Conservation (phyloP, 2,797 vertebrate species). For the Sebastes reedi region DNA sequence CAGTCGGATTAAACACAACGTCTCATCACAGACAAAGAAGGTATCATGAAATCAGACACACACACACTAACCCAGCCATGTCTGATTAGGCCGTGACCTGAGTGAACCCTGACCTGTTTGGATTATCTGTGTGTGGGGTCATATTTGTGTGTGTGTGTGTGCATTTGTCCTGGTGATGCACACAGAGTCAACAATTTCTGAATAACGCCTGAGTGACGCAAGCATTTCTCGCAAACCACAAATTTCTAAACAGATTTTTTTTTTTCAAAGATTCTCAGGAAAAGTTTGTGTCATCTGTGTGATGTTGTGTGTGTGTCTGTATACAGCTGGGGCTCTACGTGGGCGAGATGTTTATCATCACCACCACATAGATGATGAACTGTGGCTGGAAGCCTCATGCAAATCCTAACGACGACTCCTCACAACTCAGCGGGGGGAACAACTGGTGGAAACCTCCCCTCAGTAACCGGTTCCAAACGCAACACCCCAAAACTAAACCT, state of each 20-base stretch:
- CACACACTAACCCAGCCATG: slow-evolving; percentile 2
- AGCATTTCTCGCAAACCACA: slow-evolving; percentile 29
- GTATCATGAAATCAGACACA: slow-evolving; percentile 28
- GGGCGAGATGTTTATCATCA: slow-evolving; percentile 54
- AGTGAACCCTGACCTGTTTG: slow-evolving; percentile 47
- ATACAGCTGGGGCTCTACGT: slow-evolving; percentile 35
- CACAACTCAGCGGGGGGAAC: slow-evolving; percentile 23
- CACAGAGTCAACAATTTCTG: slow-evolving; percentile 9
- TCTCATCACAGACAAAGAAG: slow-evolving; percentile 17
- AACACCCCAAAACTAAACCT: slow-evolving; percentile 44
- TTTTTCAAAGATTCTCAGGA: slow-evolving; percentile 5
- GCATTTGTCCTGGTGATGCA: slow-evolving; percentile 6
- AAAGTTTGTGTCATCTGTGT: slow-evolving; percentile 37
- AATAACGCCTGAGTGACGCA: slow-evolving; percentile 9
- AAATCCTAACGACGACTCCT: slow-evolving; percentile 51
- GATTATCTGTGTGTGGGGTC: slow-evolving; percentile 51
- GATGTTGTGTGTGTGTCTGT: neutral
- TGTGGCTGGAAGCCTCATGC: slow-evolving; percentile 49
- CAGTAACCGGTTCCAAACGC: slow-evolving; percentile 44
- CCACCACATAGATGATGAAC: slow-evolving; percentile 46
- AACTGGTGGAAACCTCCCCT: slow-evolving; percentile 36
- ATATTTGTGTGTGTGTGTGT: slow-evolving; percentile 12
- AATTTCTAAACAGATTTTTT: slow-evolving; percentile 33
- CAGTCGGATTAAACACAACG: slow-evolving; percentile 21
- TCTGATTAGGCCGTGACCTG: slow-evolving; percentile 61